Evolutionary conservation across 2,888 invertebrate species (phyloP).

Genomic region (Diaprepes abbreviatus): DNA sequence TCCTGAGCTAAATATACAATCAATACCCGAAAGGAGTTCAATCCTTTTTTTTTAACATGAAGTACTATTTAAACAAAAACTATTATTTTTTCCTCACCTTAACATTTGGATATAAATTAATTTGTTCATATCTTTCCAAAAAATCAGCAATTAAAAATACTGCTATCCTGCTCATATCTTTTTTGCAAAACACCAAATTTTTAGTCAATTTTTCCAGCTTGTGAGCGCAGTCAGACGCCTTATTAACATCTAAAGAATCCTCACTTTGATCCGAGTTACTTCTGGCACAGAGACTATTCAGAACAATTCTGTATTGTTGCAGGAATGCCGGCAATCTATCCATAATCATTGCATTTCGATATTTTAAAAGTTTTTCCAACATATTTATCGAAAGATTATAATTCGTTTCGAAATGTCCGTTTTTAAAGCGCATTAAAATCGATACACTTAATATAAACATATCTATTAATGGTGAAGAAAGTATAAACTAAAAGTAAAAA

Average conservation of each 20-base stretch:
- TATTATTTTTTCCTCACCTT: slow-evolving; percentile 64
- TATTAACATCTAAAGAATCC: slow-evolving; percentile 49
- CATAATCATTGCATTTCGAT: slow-evolving; percentile 60
- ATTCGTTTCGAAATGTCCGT: slow-evolving; percentile 54
- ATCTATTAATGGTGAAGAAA: slow-evolving; percentile 60
- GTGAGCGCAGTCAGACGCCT: slow-evolving; percentile 64
- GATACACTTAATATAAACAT: slow-evolving; percentile 57
- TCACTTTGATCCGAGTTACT: slow-evolving; percentile 56
- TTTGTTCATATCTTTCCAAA: slow-evolving; percentile 66
- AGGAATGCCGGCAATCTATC: slow-evolving; percentile 64
- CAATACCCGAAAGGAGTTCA: no score
- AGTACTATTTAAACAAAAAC: neutral
- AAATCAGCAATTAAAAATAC: slow-evolving; percentile 69
- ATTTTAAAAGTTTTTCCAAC: slow-evolving; percentile 61
- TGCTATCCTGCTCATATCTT: slow-evolving; percentile 66
- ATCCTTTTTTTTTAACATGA: no score
- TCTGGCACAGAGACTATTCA: slow-evolving; percentile 58
- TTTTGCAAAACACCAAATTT: slow-evolving; percentile 61
- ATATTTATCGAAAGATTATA: slow-evolving; percentile 56
- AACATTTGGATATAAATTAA: slow-evolving; percentile 66
- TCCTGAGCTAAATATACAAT: no score
- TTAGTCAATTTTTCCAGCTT: slow-evolving; percentile 65
- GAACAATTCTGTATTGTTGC: slow-evolving; percentile 61
- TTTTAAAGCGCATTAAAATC: slow-evolving; percentile 51
- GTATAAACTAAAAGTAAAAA: slow-evolving; percentile 57